Evolutionary conservation across 2,888 invertebrate species (phyloP).

Genomic region (Morpho achilles): DNA sequence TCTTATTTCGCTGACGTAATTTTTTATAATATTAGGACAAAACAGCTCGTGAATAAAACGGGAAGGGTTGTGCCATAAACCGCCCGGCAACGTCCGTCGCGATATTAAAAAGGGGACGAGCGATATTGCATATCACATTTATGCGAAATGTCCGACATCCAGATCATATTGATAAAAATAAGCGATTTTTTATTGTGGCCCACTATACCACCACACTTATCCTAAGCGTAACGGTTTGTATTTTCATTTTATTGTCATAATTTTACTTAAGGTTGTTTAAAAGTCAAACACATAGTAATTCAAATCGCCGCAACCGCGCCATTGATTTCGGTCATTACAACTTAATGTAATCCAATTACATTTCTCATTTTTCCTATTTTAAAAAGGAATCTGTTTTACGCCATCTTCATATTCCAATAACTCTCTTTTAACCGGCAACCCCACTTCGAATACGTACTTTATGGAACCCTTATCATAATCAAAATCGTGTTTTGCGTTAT

Average conservation of each 20-base stretch:
- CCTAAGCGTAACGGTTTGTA: neutral
- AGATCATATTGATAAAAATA: conserved; percentile 80
- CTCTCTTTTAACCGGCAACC: conserved; percentile 16
- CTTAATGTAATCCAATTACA: conserved; percentile 21
- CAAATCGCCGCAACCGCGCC: conserved; percentile 6
- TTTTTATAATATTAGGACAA: conserved; percentile 77
- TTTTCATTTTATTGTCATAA: too few species aligned
- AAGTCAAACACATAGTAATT: neutral
- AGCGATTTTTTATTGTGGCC: conserved; percentile 76
- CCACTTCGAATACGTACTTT: conserved; percentile 30
- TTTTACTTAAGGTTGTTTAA: too few species aligned
- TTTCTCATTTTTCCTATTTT: conserved; percentile 22
- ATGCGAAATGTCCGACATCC: conserved; percentile 78
- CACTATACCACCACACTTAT: conserved; percentile 41
- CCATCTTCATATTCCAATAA: conserved; percentile 20
- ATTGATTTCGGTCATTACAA: conserved; percentile 10
- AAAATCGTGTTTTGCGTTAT: conserved; percentile 58
- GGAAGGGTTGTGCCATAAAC: conserved; percentile 78
- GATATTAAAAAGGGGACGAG: conserved; percentile 79
- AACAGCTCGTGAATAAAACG: conserved; percentile 78
- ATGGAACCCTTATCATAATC: conserved; percentile 51
- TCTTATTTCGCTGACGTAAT: conserved; percentile 67
- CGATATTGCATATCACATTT: conserved; percentile 80
- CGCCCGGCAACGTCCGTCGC: conserved; percentile 73
- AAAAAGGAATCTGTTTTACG: conserved; percentile 20